Evolutionary conservation across 1,140 invertebrate species (phyloP).

Genomic region (Phymorhynchus buccinoides): DNA sequence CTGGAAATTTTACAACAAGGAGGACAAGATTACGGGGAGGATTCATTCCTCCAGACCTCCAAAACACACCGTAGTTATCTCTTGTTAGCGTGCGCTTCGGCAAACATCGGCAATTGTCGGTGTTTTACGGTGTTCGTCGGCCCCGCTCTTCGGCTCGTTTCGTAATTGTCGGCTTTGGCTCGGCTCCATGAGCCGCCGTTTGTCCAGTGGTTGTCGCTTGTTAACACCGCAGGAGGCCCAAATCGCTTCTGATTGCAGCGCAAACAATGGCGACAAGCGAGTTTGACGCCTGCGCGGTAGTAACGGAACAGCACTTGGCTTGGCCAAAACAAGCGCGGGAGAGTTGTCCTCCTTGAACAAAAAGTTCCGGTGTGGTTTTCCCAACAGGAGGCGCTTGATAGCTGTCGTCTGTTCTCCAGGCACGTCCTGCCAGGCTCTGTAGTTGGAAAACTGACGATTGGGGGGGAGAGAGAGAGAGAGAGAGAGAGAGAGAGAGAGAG

Average conservation of each 20-base stretch:
- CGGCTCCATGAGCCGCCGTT: conserved; percentile 29
- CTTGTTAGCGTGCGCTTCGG: conserved; percentile 27
- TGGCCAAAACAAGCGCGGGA: not conserved
- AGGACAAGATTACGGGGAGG: too few relatives aligned
- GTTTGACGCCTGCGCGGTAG: conserved; percentile 22
- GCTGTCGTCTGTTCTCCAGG: conserved; percentile 14
- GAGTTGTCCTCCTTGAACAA: not conserved
- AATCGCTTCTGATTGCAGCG: conserved; percentile 35
- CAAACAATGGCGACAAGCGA: conserved; percentile 35
- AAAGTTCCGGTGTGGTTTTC: conserved; percentile 20
- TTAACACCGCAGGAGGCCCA: conserved; percentile 14
- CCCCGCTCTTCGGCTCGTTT: conserved; percentile 19
- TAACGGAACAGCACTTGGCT: conserved; percentile 26
- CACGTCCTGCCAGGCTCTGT: not conserved
- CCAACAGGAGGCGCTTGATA: not conserved
- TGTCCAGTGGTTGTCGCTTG: conserved; percentile 28
- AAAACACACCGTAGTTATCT: not conserved
- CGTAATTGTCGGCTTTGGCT: conserved; percentile 29
- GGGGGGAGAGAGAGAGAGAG: too few relatives aligned
- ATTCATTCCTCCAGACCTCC: not conserved
- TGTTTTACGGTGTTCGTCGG: conserved; percentile 16
- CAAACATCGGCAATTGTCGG: conserved; percentile 27
- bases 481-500: too few relatives aligned
- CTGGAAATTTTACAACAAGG: too few relatives aligned
- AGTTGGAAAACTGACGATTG: conserved; percentile 1